These are phyloP conservation scores for Champsocephalus gunnari DNA, from an alignment of 2,797 vertebrate species.

Conservation along the genomic window DNA sequence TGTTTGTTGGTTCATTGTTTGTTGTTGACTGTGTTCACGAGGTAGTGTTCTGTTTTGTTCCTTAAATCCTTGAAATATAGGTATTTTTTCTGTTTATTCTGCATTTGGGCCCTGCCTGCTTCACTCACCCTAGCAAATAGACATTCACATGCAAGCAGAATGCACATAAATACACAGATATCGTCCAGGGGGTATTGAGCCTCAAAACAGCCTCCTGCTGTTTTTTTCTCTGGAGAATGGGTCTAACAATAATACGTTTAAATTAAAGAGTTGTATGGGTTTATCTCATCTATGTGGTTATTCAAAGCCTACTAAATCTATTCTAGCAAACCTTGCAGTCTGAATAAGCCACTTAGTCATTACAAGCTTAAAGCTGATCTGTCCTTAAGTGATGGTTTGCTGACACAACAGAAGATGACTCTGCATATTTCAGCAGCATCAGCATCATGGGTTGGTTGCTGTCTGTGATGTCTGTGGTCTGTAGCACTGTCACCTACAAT, in stretches of 20 bases:
- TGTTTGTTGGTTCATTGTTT: too few species aligned
- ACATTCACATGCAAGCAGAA: conserved; percentile 34
- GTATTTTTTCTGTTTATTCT: too few species aligned
- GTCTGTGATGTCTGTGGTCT: conserved; percentile 62
- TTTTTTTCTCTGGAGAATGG: conserved; percentile 6
- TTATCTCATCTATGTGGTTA: conserved; percentile 39
- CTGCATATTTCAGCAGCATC: conserved; percentile 71
- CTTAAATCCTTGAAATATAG: too few species aligned
- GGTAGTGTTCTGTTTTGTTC: too few species aligned
- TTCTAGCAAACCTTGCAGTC: conserved; percentile 45
- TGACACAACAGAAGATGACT: conserved; percentile 74
- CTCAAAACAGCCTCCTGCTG: not conserved
- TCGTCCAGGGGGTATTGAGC: not conserved
- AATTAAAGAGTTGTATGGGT: conserved; percentile 33
- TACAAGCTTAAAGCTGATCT: conserved; percentile 53
- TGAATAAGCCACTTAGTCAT: conserved; percentile 50
- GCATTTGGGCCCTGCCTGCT: too few species aligned
- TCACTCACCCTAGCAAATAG: conserved; percentile 1
- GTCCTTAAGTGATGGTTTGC: conserved; percentile 59
- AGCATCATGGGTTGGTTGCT: conserved; percentile 61
- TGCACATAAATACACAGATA: not conserved
- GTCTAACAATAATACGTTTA: conserved; percentile 4
- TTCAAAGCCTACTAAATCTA: conserved; percentile 29
- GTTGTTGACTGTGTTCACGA: too few species aligned
- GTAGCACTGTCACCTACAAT: conserved; percentile 73